These are phyloP conservation scores for Ceratina japonica DNA, from an alignment of 1,140 invertebrate species.

Conservation along the genomic window DNA sequence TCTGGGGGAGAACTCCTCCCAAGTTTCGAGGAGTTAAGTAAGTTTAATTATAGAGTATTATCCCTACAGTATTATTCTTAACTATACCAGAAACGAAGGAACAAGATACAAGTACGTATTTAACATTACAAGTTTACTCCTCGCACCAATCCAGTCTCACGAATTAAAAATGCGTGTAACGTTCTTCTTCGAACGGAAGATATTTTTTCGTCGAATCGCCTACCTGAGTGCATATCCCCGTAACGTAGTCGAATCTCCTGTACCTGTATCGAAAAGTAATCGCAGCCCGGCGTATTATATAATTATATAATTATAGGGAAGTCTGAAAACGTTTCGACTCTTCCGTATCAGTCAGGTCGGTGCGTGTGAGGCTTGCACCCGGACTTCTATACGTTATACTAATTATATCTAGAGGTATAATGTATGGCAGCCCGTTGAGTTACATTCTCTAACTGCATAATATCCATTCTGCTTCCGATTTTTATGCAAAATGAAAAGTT, in stretches of 20 bases:
- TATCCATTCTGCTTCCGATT: no score
- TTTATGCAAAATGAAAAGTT: no score
- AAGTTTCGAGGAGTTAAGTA: not conserved
- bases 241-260: not conserved
- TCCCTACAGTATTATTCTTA: slow-evolving; percentile 1
- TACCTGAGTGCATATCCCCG: not conserved
- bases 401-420: no score
- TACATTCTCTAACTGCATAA: no score
- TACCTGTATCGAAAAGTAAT: slow-evolving; percentile 5
- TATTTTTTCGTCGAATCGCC: slow-evolving; percentile 6
- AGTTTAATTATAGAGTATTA: not conserved
- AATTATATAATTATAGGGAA: no score
- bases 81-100: not conserved
- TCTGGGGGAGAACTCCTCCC: no score
- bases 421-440: no score
- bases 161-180: not conserved
- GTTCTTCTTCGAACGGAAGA: not conserved
- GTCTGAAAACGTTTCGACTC: no score
- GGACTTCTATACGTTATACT: no score
- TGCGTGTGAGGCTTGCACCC: no score
- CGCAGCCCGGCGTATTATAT: not conserved
- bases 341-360: no score
- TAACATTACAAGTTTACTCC: not conserved
- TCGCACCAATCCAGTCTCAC: not conserved
- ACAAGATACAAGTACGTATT: not conserved